Percentiles rank a stretch among this genome's conserved stretches.
These are phyloP conservation scores for Periplaneta americana DNA, from an alignment of 1,140 invertebrate species.

Conservation along the genomic window DNA sequence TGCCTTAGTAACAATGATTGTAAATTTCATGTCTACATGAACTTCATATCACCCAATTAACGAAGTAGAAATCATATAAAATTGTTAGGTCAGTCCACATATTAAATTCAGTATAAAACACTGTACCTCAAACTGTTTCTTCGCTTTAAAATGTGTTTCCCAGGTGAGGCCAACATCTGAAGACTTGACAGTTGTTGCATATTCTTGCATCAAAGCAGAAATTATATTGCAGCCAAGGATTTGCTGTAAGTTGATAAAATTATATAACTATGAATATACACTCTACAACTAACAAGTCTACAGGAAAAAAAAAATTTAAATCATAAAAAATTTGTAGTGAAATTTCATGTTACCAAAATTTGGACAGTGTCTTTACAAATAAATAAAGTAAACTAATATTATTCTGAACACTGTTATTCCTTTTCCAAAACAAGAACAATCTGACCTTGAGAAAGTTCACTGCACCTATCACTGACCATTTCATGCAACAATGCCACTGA, in stretches of 20 bases:
- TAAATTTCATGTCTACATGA: too few relatives aligned
- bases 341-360: neutral
- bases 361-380: too few relatives aligned
- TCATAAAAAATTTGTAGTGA: neutral
- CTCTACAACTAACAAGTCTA: neutral
- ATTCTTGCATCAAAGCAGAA: conserved; percentile 78
- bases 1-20: too few relatives aligned
- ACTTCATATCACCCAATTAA: too few relatives aligned
- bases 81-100: neutral
- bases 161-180: conserved; percentile 79
- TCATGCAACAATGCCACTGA: too few relatives aligned
- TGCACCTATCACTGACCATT: too few relatives aligned
- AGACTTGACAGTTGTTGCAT: conserved; percentile 76
- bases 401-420: too few relatives aligned
- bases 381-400: too few relatives aligned
- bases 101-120: conserved; percentile 1
- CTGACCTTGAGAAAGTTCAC: too few relatives aligned
- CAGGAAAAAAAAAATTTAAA: neutral
- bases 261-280: neutral
- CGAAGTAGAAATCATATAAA: too few relatives aligned
- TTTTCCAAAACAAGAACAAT: too few relatives aligned
- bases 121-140: conserved; percentile 73
- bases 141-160: conserved; percentile 79
- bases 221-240: conserved; percentile 76
- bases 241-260: conserved; percentile 43